Conservation (phyloP, 2,888 invertebrate genomes). For the Clostera curtula region DNA sequence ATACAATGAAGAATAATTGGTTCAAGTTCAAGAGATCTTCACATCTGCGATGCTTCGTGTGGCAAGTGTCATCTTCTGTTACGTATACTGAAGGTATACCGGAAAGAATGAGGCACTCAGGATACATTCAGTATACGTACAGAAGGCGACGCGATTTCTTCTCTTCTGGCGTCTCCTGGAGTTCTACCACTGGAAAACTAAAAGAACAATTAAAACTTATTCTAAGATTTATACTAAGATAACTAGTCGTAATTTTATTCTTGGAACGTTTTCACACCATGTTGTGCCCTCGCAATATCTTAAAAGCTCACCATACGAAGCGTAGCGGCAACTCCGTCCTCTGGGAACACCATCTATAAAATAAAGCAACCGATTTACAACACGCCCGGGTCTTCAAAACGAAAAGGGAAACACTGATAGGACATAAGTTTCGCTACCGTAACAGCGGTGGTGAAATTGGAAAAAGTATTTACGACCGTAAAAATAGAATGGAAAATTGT, state of each 20-base stretch:
- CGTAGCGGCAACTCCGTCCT: conserved; percentile 39
- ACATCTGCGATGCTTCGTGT: conserved; percentile 26
- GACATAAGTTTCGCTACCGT: conserved; percentile 48
- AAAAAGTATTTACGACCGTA: conserved; percentile 39
- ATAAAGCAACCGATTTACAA: conserved; percentile 72
- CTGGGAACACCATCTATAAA: conserved; percentile 66
- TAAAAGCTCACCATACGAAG: conserved; percentile 56
- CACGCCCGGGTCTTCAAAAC: conserved; percentile 58
- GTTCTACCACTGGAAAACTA: conserved; percentile 30
- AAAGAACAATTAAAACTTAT: conserved; percentile 13
- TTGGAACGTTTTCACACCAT: conserved; percentile 43
- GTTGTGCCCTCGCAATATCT: conserved; percentile 51
- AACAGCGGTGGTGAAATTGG: conserved; percentile 32
- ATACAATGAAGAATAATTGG: not conserved
- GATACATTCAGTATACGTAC: conserved; percentile 99
- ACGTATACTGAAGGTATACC: conserved; percentile 99
- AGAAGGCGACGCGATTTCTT: conserved; percentile 86
- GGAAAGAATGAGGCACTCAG: conserved; percentile 97
- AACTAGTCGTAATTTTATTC: no score
- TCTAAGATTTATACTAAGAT: no score
- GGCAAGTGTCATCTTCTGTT: conserved; percentile 96
- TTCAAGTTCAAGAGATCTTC: conserved; percentile 22
- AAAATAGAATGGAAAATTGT: conserved; percentile 41
- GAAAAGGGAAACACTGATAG: conserved; percentile 63
- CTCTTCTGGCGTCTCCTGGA: conserved; percentile 37